A percentile compares a stretch with the other conserved stretches of the same genome.
These are phyloP conservation scores for Physella acuta DNA, from an alignment of 1,140 invertebrate species.

Conservation along the genomic window DNA sequence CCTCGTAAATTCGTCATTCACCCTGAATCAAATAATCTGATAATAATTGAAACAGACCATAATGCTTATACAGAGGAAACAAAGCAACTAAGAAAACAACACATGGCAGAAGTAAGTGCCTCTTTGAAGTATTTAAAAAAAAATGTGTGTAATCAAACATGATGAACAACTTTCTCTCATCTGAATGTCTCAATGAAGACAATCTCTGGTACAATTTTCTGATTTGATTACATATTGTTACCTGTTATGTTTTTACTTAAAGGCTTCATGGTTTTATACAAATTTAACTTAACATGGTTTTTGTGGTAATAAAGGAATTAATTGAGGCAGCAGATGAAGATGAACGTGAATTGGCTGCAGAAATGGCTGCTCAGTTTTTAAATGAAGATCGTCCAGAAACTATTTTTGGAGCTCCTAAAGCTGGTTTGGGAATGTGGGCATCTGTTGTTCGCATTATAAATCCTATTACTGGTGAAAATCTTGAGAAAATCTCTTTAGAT, in stretches of 20 bases:
- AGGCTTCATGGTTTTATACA: no score
- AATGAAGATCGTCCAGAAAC: constrained; percentile 94
- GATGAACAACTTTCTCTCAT: constrained; percentile 21
- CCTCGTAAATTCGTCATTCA: constrained; percentile 94
- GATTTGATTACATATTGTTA: constrained; percentile 10
- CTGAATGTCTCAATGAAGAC: constrained; percentile 18
- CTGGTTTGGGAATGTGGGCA: constrained; percentile 95
- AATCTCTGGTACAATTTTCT: constrained; percentile 10
- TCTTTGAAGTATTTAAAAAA: background rate
- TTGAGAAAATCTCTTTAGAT: constrained; percentile 80
- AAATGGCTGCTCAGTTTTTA: constrained; percentile 95
- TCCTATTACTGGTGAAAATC: constrained; percentile 80
- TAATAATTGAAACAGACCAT: constrained; percentile 93
- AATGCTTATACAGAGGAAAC: constrained; percentile 98
- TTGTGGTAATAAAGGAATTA: no score
- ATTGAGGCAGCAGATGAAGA: constrained; percentile 94
- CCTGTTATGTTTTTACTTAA: no score
- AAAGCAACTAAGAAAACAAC: constrained; percentile 83
- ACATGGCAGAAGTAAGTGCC: constrained; percentile 69
- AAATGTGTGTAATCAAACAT: constrained; percentile 6
- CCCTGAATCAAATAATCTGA: constrained; percentile 85
- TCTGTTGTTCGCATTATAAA: constrained; percentile 90
- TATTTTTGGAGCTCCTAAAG: constrained; percentile 93
- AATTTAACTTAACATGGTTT: no score
- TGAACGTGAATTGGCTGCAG: constrained; percentile 89